phyloP scores from a whole-genome alignment of 53 echinoderm and acorn worm species.

The Patiria pectinifera region DNA sequence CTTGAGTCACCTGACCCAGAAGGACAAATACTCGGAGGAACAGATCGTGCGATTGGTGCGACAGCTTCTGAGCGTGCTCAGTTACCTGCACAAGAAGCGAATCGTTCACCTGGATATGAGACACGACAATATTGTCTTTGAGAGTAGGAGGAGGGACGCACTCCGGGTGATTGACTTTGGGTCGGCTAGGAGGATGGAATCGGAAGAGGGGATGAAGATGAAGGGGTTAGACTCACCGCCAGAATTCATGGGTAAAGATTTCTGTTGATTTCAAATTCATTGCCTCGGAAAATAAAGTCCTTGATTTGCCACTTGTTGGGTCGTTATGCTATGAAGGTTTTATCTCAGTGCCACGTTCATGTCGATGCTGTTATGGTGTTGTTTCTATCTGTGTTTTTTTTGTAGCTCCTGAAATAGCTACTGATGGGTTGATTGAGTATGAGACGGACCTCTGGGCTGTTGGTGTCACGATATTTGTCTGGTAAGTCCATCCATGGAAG shows the following conservation, averaged over 20 bases:
- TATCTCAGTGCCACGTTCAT: too few relatives aligned
- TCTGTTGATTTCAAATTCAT: not conserved
- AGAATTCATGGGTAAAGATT: conserved; percentile 86
- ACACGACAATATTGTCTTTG: conserved; percentile 91
- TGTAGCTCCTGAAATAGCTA: conserved; percentile 84
- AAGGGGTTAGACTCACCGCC: conserved; percentile 69
- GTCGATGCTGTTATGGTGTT: not conserved
- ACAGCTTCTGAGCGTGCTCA: conserved; percentile 83
- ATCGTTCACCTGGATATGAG: conserved; percentile 86
- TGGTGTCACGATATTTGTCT: conserved; percentile 83
- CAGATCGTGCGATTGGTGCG: conserved; percentile 69
- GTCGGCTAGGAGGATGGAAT: conserved; percentile 74
- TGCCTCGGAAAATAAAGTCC: not conserved
- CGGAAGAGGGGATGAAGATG: conserved; percentile 69
- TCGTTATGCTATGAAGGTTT: too few relatives aligned
- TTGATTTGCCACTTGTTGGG: not conserved
- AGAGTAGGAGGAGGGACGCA: conserved; percentile 80
- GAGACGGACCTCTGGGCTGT: conserved; percentile 92
- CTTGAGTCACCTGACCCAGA: conserved; percentile 80
- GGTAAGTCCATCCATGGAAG: conserved; percentile 66
- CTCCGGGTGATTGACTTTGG: conserved; percentile 90
- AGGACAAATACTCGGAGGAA: conserved; percentile 82
- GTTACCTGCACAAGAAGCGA: conserved; percentile 77
- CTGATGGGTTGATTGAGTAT: conserved; percentile 79
- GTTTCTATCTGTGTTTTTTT: not conserved